Evolutionary conservation across 2,888 invertebrate genomes (phyloP).

Genomic region (Periphyllus acericola): DNA sequence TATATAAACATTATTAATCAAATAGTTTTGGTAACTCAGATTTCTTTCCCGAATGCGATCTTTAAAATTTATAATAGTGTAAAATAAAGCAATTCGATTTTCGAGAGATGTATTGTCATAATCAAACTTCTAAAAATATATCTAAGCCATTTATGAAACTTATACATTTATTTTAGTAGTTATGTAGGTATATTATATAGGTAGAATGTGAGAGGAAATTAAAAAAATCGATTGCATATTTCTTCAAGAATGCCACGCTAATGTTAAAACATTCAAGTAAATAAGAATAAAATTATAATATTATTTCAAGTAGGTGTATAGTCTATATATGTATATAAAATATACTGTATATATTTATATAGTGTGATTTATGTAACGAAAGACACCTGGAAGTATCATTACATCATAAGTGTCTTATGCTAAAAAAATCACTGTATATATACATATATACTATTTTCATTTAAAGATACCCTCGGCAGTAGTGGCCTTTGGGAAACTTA

Average conservation of each 20-base stretch:
- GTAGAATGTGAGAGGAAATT: neutral
- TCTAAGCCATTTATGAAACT: conserved; percentile 5
- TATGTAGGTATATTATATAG: neutral
- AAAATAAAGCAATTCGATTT: conserved; percentile 34
- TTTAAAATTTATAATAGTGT: neutral
- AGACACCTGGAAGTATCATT: too few species aligned
- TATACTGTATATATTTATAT: neutral
- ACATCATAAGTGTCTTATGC: too few species aligned
- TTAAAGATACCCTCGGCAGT: too few species aligned
- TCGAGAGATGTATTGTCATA: neutral
- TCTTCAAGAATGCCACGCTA: conserved; percentile 43
- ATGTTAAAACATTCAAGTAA: conserved; percentile 31
- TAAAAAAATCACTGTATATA: too few species aligned
- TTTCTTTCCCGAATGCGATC: conserved; percentile 40
- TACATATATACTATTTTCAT: too few species aligned
- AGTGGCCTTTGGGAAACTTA: too few species aligned
- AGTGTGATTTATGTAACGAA: neutral
- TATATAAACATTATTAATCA: conserved; percentile 32
- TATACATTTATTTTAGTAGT: neutral
- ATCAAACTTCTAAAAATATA: conserved; percentile 46
- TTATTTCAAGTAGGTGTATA: conserved; percentile 18
- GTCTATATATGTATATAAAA: neutral
- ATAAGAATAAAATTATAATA: neutral
- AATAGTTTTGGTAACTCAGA: conserved; percentile 44
- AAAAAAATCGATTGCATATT: conserved; percentile 46